phyloP scores from a whole-genome alignment of 2,113 vertebrate species.

The Smithornis capensis region DNA sequence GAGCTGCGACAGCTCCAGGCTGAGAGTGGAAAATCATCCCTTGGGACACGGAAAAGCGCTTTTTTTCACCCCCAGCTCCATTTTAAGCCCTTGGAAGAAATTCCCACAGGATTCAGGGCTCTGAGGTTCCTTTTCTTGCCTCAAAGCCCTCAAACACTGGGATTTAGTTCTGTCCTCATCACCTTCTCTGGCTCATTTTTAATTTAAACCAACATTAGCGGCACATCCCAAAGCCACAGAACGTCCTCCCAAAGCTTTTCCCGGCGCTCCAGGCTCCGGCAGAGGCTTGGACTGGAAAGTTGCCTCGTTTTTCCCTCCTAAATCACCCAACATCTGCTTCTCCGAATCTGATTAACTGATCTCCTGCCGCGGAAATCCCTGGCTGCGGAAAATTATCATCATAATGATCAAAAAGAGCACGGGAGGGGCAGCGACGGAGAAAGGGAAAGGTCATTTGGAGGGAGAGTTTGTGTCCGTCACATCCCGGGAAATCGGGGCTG shows the following conservation, averaged over 20 bases:
- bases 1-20: rapidly evolving
- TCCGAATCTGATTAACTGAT: conserved; percentile 71
- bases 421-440: not conserved
- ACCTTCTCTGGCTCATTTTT: not conserved
- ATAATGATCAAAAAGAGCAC: not conserved
- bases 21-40: rapidly evolving
- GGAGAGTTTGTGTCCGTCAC: not conserved
- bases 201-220: not conserved
- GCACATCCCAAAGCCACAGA: not conserved
- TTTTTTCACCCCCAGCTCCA: rapidly evolving
- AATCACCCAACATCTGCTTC: conserved; percentile 71
- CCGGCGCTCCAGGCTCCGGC: rapidly evolving
- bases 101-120: not conserved
- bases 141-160: not conserved
- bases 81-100: not conserved
- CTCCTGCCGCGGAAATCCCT: conserved; percentile 62
- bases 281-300: conserved; percentile 14
- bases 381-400: not conserved
- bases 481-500: rapidly evolving
- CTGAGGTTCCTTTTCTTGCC: not conserved
- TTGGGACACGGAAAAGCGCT: rapidly evolving
- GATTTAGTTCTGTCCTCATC: too few species aligned
- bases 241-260: not conserved
- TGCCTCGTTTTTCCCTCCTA: conserved; percentile 9
- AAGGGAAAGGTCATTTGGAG: conserved; percentile 52